phyloP scores from a whole-genome alignment of 1,140 invertebrate genomes.

The Zaprionus capensis region DNA sequence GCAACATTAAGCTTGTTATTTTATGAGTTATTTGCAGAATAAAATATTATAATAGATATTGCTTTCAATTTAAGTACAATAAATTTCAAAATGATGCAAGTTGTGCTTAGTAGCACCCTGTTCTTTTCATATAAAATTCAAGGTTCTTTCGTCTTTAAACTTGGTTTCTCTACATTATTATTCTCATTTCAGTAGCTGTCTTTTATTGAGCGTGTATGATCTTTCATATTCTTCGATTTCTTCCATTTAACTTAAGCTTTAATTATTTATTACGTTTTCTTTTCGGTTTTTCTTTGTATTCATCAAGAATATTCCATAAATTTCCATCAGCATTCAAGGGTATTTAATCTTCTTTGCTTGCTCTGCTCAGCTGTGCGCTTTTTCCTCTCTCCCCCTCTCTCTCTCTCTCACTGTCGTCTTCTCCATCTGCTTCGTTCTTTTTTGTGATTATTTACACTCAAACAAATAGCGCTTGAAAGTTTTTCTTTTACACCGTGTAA shows the following conservation, averaged over 20 bases:
- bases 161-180: background rate
- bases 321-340: slow-evolving; percentile 10
- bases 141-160: background rate
- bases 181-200: background rate
- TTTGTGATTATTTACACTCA: slow-evolving; percentile 81
- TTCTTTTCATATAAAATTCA: too few relatives aligned
- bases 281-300: background rate
- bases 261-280: slow-evolving; percentile 12
- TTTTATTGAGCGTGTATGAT: background rate
- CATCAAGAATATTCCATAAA: background rate
- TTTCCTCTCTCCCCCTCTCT: too few relatives aligned
- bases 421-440: slow-evolving; percentile 38
- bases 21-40: too few relatives aligned
- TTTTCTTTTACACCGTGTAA: slow-evolving; percentile 49
- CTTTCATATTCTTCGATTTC: background rate
- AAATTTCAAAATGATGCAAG: too few relatives aligned
- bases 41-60: too few relatives aligned
- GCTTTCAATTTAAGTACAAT: too few relatives aligned
- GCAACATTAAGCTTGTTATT: too few relatives aligned
- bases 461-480: slow-evolving; percentile 81
- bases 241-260: background rate
- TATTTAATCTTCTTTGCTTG: slow-evolving; percentile 26
- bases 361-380: background rate
- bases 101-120: too few relatives aligned
- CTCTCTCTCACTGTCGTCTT: background rate